Evolutionary conservation across 2,797 vertebrate genomes (phyloP), one percentile per base, ranked within the genome.

Genomic region (Myotis pilosus): DNA sequence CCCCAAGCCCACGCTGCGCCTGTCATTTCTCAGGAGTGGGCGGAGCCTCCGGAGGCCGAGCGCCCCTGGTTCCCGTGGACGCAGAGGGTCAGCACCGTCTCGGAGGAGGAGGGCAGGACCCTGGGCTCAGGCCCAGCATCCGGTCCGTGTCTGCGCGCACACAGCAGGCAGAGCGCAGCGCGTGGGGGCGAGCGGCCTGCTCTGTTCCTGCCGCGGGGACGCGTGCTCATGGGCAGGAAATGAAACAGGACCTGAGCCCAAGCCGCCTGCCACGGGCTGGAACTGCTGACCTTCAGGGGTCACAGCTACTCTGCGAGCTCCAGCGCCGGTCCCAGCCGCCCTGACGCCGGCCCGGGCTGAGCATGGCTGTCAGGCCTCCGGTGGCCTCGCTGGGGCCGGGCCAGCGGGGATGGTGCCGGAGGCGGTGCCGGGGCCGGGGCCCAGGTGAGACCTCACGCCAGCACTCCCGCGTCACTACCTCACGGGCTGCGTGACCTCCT

Each of bases 401-500:
- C 47, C 47, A 47, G 47, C 3, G 47, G 47, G 13, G 47, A 47
- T 13, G 47, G 47, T 47, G 47, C 3, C 47, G 12, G 47, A 49
- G 47, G 47, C 47, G 13, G 47, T 15, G 47, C 47, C 13, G 47
- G 47, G 47, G 47, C 47, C 13, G 47, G 47, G 47, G 3, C 47
- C 47, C 47, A 13, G 47, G 47, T 49, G 47, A 49, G 47, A 15
- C 47, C 47, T 51, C n/a, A 19, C 0, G 0, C 0, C 6, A 78
- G 25, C 38, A 49, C 22, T 11, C 28, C 33, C 25, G 33, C 33
- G 11, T 30, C 66, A 51, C 3, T 6, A 6, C 23, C 8, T 91
- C 4, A 23, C 1, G 0, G 0, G 28, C 25, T 1, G 47, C 13
- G 47, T 1, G 19, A 38, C 0, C 47, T 78, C 19, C 36, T 33